phyloP scores from a whole-genome alignment of 2,888 invertebrate species.

The Melanophora roralis region DNA sequence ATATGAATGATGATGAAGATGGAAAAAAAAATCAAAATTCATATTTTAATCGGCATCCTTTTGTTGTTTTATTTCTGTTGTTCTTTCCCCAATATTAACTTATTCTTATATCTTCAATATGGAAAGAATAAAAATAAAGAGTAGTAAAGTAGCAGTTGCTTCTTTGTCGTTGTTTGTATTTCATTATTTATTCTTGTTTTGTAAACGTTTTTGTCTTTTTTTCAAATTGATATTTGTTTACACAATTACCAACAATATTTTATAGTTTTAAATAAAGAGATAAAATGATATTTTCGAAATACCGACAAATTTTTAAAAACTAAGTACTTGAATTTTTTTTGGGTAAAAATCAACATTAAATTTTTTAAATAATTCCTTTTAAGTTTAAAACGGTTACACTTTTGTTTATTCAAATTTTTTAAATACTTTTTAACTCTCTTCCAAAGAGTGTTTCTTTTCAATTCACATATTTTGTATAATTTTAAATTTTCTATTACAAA shows the following conservation, averaged over 20 bases:
- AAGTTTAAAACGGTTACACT: background rate
- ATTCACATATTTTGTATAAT: too few relatives aligned
- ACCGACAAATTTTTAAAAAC: constrained; percentile 30
- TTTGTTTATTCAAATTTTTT: too few relatives aligned
- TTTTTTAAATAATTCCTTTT: background rate
- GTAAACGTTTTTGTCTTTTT: background rate
- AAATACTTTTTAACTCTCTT: too few relatives aligned
- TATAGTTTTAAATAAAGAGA: background rate
- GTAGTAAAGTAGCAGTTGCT: constrained; percentile 21
- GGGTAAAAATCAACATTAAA: background rate
- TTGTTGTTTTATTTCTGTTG: constrained; percentile 47
- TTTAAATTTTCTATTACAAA: too few relatives aligned
- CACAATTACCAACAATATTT: constrained; percentile 48
- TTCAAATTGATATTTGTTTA: constrained; percentile 42
- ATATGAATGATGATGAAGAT: background rate
- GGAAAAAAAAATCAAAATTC: constrained; percentile 38
- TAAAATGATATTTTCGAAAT: constrained; percentile 12
- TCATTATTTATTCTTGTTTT: constrained; percentile 7
- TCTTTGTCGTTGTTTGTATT: background rate
- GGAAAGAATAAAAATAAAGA: background rate
- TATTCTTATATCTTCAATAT: constrained; percentile 6
- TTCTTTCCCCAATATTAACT: constrained; percentile 42
- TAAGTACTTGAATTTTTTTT: background rate
- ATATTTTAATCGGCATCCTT: constrained; percentile 50
- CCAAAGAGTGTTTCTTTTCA: too few relatives aligned